Evolutionary conservation across 2,888 invertebrate genomes (phyloP).

Genomic region (Rotaria macrura): DNA sequence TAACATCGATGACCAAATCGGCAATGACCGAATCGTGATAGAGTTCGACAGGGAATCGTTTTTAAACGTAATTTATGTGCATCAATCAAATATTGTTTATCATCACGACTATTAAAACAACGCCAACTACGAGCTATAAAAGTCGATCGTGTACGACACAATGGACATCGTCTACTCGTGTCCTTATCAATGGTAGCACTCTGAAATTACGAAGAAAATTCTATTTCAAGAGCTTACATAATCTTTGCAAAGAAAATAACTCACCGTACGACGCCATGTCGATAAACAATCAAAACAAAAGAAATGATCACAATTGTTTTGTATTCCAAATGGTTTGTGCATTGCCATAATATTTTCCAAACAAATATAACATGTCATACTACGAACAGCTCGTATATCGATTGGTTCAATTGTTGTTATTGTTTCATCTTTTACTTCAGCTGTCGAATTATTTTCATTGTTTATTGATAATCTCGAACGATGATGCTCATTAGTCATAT

Average conservation of each 20-base stretch:
- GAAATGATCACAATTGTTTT: not conserved
- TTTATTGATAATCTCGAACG: no score
- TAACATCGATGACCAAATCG: not conserved
- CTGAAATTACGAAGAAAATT: not conserved
- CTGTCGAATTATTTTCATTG: no score
- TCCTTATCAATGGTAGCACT: not conserved
- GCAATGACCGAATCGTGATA: not conserved
- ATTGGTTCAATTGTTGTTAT: not conserved
- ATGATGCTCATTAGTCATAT: no score
- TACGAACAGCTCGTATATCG: not conserved
- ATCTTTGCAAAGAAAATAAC: not conserved
- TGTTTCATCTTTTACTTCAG: no score
- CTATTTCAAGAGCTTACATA: not conserved
- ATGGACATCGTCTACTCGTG: not conserved
- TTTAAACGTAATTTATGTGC: not conserved
- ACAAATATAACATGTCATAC: not conserved
- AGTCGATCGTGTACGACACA: not conserved
- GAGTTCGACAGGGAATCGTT: not conserved
- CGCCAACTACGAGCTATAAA: not conserved
- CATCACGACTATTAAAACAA: not conserved
- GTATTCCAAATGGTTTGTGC: not conserved
- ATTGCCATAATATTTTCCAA: not conserved
- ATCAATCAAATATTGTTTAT: not conserved
- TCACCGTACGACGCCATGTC: not conserved
- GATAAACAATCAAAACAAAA: not conserved